Evolutionary conservation across 2,888 invertebrate genomes (phyloP).

Genomic region (Drosophila mercatorum): DNA sequence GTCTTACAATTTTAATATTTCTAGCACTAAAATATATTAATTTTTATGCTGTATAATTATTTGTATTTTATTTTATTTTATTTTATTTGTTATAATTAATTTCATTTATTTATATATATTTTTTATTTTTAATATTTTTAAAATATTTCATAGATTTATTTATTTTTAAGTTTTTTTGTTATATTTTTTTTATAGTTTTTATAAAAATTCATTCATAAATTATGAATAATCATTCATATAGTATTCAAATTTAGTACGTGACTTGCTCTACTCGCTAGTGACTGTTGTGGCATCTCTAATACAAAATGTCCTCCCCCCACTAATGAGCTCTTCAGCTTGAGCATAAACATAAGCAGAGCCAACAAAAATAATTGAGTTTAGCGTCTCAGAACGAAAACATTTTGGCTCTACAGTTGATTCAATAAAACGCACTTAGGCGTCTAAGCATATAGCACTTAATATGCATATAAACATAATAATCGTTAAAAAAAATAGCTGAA

Average conservation of each 20-base stretch:
- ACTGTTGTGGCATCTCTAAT: background rate
- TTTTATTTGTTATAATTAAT: no score
- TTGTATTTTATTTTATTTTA: no score
- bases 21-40: no score
- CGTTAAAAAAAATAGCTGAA: background rate
- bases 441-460: constrained; percentile 45
- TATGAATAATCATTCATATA: no score
- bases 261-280: background rate
- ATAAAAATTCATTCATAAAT: no score
- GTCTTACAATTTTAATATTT: no score
- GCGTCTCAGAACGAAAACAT: background rate
- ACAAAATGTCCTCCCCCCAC: background rate
- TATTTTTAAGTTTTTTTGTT: no score
- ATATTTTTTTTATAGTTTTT: no score
- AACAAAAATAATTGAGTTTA: constrained; percentile 45
- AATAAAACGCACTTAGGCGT: constrained; percentile 58
- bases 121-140: no score
- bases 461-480: background rate
- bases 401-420: constrained; percentile 32
- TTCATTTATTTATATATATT: no score
- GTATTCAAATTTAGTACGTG: background rate
- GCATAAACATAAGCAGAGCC: background rate
- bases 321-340: constrained; percentile 1
- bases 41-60: no score
- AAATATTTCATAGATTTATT: no score